Percentiles rank a stretch among this genome's conserved stretches.
These are phyloP conservation scores for Solenodon paradoxus DNA, from an alignment of 2,113 vertebrate species.

Conservation along the genomic window DNA sequence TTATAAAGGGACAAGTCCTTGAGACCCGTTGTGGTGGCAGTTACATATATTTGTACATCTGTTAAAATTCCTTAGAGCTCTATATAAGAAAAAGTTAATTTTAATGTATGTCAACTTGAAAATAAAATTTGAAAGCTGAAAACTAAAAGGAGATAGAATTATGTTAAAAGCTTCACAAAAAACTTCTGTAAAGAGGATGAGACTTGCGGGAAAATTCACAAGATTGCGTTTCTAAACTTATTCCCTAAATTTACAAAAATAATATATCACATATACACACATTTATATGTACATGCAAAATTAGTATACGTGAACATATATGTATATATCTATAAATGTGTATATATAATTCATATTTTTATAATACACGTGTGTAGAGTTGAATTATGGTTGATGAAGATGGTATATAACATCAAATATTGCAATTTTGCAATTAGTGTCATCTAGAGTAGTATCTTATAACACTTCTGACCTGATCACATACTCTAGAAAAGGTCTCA, in stretches of 20 bases:
- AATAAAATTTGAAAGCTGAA: not conserved
- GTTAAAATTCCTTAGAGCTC: not conserved
- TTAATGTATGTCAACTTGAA: not conserved
- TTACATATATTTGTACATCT: not conserved
- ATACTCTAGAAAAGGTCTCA: not conserved
- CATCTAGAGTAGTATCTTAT: not conserved
- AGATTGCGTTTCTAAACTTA: not conserved
- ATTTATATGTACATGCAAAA: too few species aligned
- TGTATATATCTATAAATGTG: not conserved
- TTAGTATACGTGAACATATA: too few species aligned
- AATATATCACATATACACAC: too few species aligned
- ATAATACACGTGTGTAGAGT: too few species aligned
- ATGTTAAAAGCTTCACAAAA: not conserved
- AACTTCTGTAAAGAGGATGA: not conserved
- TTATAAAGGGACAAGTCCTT: not conserved
- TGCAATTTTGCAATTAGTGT: not conserved
- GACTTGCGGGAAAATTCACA: not conserved
- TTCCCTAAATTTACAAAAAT: not conserved
- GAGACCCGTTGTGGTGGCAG: not conserved
- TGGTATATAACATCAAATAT: not conserved
- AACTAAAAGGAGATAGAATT: not conserved
- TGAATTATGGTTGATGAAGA: not conserved
- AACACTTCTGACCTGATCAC: not conserved
- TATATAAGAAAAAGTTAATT: not conserved
- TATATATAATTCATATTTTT: too few species aligned